Conservation (phyloP, 1,140 invertebrate species). For the Hormaphis cornu region DNA sequence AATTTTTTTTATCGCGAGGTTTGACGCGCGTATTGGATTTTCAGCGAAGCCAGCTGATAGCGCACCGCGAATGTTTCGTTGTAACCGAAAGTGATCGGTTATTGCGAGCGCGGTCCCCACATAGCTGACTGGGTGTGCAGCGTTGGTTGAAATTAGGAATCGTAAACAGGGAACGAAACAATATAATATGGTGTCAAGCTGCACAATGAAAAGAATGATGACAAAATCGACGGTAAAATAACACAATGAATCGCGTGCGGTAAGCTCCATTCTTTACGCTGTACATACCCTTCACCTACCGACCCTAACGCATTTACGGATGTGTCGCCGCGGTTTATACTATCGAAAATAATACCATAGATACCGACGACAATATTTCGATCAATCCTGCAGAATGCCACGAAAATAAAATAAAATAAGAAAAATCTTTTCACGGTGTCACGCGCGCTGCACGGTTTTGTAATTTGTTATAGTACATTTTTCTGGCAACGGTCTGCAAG, state of each 20-base stretch:
- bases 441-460: no score
- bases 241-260: not conserved
- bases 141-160: conserved; percentile 20
- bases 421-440: not conserved
- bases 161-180: conserved; percentile 4
- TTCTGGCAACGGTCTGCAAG: not conserved
- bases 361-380: not conserved
- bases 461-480: not conserved
- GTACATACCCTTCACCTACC: not conserved
- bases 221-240: conserved; percentile 25
- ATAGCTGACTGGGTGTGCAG: no score
- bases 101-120: not conserved
- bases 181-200: not conserved
- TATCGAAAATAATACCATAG: conserved; percentile 4
- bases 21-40: not conserved
- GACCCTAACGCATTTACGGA: not conserved
- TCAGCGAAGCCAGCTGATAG: not conserved
- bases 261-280: not conserved
- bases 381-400: no score
- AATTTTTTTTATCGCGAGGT: no score
- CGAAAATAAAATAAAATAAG: not conserved
- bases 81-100: conserved; percentile 1
- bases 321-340: not conserved
- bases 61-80: not conserved
- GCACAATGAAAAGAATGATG: conserved; percentile 25